Evolutionary conservation across 2,888 invertebrate species (phyloP).

Genomic region (Spodoptera picta): DNA sequence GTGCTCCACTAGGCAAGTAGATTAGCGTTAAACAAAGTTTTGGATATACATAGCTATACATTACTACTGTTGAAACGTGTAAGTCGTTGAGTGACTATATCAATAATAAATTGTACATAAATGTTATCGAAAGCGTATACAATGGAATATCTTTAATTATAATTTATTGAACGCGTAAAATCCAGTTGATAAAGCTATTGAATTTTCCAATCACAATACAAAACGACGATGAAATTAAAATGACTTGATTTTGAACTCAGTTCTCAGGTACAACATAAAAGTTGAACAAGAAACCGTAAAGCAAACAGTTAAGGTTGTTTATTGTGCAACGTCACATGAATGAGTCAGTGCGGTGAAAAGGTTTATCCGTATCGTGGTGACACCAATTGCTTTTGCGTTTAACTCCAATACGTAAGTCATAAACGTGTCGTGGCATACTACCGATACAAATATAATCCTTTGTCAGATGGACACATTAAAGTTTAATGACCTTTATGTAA

Average conservation of each 20-base stretch:
- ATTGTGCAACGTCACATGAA: conserved; percentile 22
- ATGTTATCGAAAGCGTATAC: not conserved
- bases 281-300: conserved; percentile 8
- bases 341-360: conserved; percentile 39
- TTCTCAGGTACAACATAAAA: not conserved
- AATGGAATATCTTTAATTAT: not conserved
- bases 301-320: conserved; percentile 3
- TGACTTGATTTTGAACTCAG: too few species aligned
- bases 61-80: too few species aligned
- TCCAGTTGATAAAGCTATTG: too few species aligned
- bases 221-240: too few species aligned
- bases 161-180: too few species aligned
- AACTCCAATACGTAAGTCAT: conserved; percentile 9
- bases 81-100: too few species aligned
- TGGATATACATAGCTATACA: not conserved
- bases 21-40: conserved; percentile 22
- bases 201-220: too few species aligned
- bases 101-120: too few species aligned
- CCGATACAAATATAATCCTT: conserved; percentile 14
- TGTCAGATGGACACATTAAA: conserved; percentile 10
- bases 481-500: conserved; percentile 33
- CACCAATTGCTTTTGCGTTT: conserved; percentile 17
- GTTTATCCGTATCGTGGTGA: conserved; percentile 1
- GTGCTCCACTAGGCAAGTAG: conserved; percentile 28
- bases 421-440: conserved; percentile 22